Evolutionary conservation across 2,113 vertebrate species (phyloP).

Genomic region (Hippotragus niger): DNA sequence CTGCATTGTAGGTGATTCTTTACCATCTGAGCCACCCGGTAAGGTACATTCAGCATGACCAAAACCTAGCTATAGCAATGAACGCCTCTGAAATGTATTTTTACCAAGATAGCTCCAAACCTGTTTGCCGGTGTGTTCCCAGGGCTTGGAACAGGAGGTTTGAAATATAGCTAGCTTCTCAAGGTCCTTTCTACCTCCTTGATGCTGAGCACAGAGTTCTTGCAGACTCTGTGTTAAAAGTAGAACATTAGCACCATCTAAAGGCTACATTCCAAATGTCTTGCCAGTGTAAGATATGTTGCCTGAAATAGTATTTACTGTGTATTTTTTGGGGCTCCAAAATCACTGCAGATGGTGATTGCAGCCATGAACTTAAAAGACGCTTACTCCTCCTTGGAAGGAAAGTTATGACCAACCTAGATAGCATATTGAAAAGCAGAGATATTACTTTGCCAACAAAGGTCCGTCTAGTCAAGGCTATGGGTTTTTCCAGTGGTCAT

Average conservation of each 20-base stretch:
- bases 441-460: too few species aligned
- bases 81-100: neutral
- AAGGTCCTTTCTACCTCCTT: neutral
- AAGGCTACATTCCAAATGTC: conserved; percentile 64
- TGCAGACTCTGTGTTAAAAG: neutral
- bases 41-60: neutral
- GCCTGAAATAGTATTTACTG: neutral
- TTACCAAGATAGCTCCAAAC: neutral
- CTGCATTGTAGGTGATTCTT: neutral
- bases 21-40: neutral
- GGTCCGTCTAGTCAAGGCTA: too few species aligned
- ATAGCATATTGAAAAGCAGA: too few species aligned
- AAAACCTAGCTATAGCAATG: neutral
- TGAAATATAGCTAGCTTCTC: neutral
- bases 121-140: neutral
- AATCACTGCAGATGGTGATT: too few species aligned
- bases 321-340: neutral
- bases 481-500: too few species aligned
- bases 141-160: neutral
- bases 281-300: neutral
- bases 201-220: neutral
- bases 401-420: too few species aligned
- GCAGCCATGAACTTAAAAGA: too few species aligned
- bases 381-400: too few species aligned
- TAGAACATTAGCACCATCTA: conserved; percentile 77